A percentile compares a stretch with the other conserved stretches of the same genome.
Conservation (phyloP, 2,797 vertebrate species). For the Anomalospiza imberbis region DNA sequence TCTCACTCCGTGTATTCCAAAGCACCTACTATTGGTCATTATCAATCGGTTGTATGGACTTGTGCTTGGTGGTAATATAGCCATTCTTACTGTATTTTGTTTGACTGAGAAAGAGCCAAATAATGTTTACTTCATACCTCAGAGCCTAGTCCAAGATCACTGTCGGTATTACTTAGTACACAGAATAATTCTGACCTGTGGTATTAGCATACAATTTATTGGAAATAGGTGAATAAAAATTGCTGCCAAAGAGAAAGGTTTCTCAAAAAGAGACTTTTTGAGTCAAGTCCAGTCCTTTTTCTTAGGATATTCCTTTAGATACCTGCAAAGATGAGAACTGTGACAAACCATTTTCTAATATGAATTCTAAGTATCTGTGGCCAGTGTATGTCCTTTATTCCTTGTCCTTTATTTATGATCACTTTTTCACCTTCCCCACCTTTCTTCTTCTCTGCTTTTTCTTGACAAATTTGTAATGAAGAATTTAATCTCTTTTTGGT, state of each 20-base stretch:
- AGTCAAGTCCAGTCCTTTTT: neutral
- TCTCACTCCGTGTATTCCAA: neutral
- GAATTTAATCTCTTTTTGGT: neutral
- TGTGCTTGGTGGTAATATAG: neutral
- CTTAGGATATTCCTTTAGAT: neutral
- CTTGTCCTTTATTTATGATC: neutral
- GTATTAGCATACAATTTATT: neutral
- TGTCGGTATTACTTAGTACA: neutral
- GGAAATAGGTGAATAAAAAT: neutral
- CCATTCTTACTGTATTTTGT: neutral
- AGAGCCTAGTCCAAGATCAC: neutral
- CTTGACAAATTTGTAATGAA: neutral
- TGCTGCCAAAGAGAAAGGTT: neutral
- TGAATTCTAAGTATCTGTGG: neutral
- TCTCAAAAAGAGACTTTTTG: neutral
- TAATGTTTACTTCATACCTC: neutral
- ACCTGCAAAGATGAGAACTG: neutral
- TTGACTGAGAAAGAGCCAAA: neutral
- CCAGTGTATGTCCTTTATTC: neutral
- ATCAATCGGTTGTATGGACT: neutral
- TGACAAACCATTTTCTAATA: neutral
- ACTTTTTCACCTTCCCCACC: neutral
- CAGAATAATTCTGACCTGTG: neutral
- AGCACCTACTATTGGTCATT: neutral
- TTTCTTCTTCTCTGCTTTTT: neutral